Percentiles rank a stretch among this genome's conserved stretches.
Conservation (phyloP, 2,113 vertebrate species). For the Grammomys dolichurus region DNA sequence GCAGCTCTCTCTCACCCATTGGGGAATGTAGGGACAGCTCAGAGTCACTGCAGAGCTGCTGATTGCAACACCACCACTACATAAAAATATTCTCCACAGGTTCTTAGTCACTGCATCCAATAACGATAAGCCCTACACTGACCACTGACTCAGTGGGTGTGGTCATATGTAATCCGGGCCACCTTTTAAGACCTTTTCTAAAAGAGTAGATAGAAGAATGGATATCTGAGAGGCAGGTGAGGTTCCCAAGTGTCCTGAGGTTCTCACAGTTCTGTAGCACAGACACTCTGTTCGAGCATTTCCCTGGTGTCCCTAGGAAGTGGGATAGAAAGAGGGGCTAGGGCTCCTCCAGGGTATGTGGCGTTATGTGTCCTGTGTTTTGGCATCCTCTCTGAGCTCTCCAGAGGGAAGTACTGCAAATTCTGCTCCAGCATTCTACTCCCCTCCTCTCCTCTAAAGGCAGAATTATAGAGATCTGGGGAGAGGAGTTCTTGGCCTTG, state of each 20-base stretch:
- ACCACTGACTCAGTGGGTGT: not conserved
- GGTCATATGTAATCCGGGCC: not conserved
- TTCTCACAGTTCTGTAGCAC: not conserved
- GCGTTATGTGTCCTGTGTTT: not conserved
- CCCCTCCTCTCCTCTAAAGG: slow-evolving; percentile 10
- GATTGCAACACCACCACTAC: not conserved
- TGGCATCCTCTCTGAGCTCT: not conserved
- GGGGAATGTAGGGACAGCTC: not conserved
- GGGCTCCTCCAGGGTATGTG: not conserved
- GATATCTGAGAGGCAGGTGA: not conserved
- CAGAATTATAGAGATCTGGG: not conserved
- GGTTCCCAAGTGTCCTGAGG: not conserved
- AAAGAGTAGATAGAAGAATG: not conserved
- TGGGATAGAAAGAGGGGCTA: not conserved
- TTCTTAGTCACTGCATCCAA: not conserved
- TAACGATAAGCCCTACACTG: not conserved
- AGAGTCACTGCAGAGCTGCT: not conserved
- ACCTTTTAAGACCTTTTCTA: not conserved
- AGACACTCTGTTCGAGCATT: not conserved
- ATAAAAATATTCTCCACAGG: not conserved
- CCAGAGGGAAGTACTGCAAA: not conserved
- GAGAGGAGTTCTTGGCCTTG: not conserved
- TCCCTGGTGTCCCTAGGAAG: not conserved
- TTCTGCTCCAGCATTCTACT: not conserved
- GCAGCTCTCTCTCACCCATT: not conserved